Percentiles rank a stretch among this genome's conserved stretches.
These are phyloP conservation scores for Parnassius orleans DNA, from an alignment of 2,888 invertebrate genomes.

Conservation along the genomic window DNA sequence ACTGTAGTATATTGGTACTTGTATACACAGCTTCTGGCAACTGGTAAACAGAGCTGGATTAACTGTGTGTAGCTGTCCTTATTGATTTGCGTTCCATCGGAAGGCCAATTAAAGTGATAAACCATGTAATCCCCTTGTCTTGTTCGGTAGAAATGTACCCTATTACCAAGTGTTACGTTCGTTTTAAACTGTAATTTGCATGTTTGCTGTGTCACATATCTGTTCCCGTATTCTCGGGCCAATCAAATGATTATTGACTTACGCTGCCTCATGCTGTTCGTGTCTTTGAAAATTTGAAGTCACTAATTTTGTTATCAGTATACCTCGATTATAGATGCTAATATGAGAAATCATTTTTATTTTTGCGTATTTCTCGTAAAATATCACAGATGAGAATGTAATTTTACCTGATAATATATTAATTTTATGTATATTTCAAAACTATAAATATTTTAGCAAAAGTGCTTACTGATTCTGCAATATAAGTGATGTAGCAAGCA, in stretches of 20 bases:
- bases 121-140: background rate
- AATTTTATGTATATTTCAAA: no score
- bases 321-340: no score
- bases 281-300: constrained; percentile 15
- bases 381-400: no score
- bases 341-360: no score
- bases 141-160: constrained; percentile 4
- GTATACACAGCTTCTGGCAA: constrained; percentile 6
- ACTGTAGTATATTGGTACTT: no score
- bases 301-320: background rate
- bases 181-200: background rate
- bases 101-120: constrained; percentile 22
- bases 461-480: no score
- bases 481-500: no score
- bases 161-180: background rate
- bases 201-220: constrained; percentile 22
- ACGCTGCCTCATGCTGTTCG: constrained; percentile 8
- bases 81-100: constrained; percentile 26
- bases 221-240: constrained; percentile 25
- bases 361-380: no score
- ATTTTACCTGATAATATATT: no score
- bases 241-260: constrained; percentile 26
- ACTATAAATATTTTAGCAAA: no score
- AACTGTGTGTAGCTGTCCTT: constrained; percentile 21
- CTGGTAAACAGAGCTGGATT: constrained; percentile 19